Base-by-base conservation (phyloP, 2,888 invertebrate species). In the Cheilosia vulpina region DNA sequence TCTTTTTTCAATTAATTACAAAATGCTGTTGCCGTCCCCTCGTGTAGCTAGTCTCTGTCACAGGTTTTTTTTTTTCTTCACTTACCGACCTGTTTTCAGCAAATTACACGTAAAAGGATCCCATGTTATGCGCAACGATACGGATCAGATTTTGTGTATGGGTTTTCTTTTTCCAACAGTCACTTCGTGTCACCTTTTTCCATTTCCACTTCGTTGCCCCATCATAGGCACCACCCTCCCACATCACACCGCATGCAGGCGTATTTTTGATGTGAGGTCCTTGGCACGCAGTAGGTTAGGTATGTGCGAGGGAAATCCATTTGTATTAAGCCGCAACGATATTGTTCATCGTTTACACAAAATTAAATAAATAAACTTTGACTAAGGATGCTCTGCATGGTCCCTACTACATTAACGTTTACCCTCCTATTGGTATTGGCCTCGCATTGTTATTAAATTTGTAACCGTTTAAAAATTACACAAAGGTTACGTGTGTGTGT, bases 331-430 rank as follows among this genome's bases (percentile, higher is more conserved):
- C 27, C 52, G 5, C 19, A 53, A 55, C 43, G 55, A 17, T 55
- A 27, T 38, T 13, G 38, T 38, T 38, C 38, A 43, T 65, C 43
- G 43, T 68, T 47, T 19, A 45, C 15, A 58, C 43, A 19, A 63
- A 76, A 76, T 81, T 76, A 65, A 69, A 76, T 57, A 76, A 81
- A 76, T 45, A 57, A 57, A 21, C 69, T 55, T 60, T 47, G 52
- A 63, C 75, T 60, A 19, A 27, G 19, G 68, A 13, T 13, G 34
- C 38, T 38, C 38, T 13, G 4, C 38, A 55, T 6, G 19, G 7
- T 21, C 47, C 34, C 11, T 31, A 52, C 53, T 57, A 15, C 27
- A 34, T 24, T 13, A 43, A 31, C 21, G 43, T 52, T 53, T 60
- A 47, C 31, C 15, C 11, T 34, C 2, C 4, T 52, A 58, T 55